Base-by-base conservation (phyloP, 2,888 invertebrate genomes). In the Cerceris rybyensis region DNA sequence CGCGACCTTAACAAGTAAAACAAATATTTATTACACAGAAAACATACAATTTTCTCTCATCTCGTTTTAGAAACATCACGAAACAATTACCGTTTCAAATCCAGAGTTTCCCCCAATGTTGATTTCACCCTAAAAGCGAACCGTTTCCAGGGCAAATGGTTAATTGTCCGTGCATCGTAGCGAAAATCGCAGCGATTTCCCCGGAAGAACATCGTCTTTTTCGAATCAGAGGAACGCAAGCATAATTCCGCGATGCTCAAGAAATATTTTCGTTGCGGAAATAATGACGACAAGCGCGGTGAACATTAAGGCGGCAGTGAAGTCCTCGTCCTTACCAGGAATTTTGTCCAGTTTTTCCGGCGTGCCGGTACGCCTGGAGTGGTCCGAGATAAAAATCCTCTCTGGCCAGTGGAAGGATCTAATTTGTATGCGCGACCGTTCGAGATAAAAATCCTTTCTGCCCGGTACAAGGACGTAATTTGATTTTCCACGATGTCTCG, bases 401-500 rank as follows among this genome's bases (percentile, higher is more conserved):
- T n/a, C 50, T n/a, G 50, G 13, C 50, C n/a, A n/a, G n/a, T 50
- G n/a, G 28, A 28, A 28, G 28, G 28, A 28, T 28, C 28, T 28
- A 28, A 28, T 28, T 28, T 28, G 28, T 28, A 28, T 13, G 9
- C 57, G 57, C 39, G 17, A 17, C 28, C 41, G n/a, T 7, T 50
- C 11, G 13, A n/a, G 50, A 50, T 11, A n/a, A 50, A 50, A 50
- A 50, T 50, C 50, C n/a, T n/a, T n/a, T n/a, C 50, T n/a, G 50
- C 50, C 50, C n/a, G 50, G n/a, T 11, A 13, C 65, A 50, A 14
- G 63, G 49, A n/a, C 55, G 49, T 68, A 77, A 77, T 65, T 76
- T 68, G 77, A 72, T 78, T 78, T 68, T n/a, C 28, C 68, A 28
- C 13, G 69, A 69, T 61, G 60, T 17, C 50, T 14, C 55, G 13